Base-by-base conservation (phyloP, 2,797 vertebrate genomes). In the Acropternis orthonyx region DNA sequence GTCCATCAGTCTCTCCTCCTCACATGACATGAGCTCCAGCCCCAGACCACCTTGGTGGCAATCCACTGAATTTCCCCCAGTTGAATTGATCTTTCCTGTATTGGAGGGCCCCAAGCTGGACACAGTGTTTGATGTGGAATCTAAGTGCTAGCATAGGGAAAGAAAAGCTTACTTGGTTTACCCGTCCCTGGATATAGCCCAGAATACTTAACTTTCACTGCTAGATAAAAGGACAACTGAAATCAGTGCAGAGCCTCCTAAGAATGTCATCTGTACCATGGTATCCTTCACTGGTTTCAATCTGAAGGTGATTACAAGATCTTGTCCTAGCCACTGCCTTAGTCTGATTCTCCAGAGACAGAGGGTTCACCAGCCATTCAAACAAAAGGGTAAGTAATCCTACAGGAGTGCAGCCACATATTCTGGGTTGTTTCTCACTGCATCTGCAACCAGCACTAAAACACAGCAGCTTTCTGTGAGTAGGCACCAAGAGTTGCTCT, bases 401-500 rank as follows among this genome's bases (percentile, higher is more conserved):
- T 46, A 51, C 39, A 46, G 12, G 17, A 74, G 14, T 7, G 4
- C 56, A 86, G 8, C 16, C 22, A 41, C 24, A 22, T 32, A 58
- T 12, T 15, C 24, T 59, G 24, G 28, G 63, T 30, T 18, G 36
- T 14, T 59, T 59, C 73, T 61, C 56, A 27, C 8, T 20, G 49
- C 11, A 65, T 36, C 41, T 41, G 28, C 46, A 78, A 28, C 12
- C 34, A 85, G 32, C 37, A 20, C 4, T 16, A 41, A 67, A 72
- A 78, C 19, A 36, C 6, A 52, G 23, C 55, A 85, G 56, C 22
- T 51, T 69, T 59, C 75, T n/a, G 21, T 19, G 16, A 74, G 41
- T 4, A 62, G 0, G 1, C 1, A 1, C 32, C 7, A 48, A 26
- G 27, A 79, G 24, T 28, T 66, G 37, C 2, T 7, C 13, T 56